phyloP scores from a whole-genome alignment of 2,113 vertebrate species.

The Tragelaphus buxtoni region DNA sequence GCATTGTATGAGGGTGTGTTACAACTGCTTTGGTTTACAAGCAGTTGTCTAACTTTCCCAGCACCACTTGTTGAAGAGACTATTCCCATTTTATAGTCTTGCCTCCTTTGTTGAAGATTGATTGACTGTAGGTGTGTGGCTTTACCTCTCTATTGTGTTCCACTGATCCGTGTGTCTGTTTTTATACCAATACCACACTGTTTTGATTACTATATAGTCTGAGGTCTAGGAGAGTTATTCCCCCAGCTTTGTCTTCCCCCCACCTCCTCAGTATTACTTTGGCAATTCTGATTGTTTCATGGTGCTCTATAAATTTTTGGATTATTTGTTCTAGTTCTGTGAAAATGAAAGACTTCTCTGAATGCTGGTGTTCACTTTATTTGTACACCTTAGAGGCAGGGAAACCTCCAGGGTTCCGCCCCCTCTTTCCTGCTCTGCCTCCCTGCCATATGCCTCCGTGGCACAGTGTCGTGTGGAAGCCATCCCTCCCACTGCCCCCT shows the following conservation, averaged over 20 bases:
- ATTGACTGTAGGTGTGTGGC: background rate
- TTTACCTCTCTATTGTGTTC: background rate
- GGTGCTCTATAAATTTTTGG: background rate
- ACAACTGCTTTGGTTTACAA: background rate
- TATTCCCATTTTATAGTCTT: background rate
- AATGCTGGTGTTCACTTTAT: background rate
- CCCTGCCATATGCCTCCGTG: background rate
- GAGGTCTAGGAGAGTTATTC: background rate
- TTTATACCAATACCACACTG: background rate
- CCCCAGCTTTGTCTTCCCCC: background rate
- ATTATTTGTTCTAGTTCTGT: background rate
- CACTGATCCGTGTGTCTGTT: background rate
- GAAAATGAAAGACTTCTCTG: background rate
- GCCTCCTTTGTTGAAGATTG: background rate
- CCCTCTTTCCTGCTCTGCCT: background rate
- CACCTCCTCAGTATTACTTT: background rate
- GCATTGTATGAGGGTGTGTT: background rate
- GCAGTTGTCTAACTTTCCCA: background rate
- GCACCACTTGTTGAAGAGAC: background rate
- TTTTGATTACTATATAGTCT: background rate
- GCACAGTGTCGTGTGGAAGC: background rate
- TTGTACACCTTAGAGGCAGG: background rate
- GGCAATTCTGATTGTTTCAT: background rate
- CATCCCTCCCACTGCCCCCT: background rate
- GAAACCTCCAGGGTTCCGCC: background rate